These are phyloP conservation scores for Sapajus apella DNA, from an alignment of 2,113 vertebrate species.

Conservation along the genomic window DNA sequence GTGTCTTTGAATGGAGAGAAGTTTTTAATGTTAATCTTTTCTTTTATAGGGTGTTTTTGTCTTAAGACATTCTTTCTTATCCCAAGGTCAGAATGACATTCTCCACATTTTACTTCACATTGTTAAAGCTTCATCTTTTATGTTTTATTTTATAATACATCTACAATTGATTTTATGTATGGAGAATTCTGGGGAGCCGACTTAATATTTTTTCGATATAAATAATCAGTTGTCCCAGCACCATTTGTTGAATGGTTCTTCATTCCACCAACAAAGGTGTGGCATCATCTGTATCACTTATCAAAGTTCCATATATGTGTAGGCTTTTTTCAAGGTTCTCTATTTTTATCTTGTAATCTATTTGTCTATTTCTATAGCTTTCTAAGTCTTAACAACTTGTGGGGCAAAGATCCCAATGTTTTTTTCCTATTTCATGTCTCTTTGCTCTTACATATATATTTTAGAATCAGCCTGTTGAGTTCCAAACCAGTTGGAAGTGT, in stretches of 20 bases:
- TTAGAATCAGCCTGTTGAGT: not conserved
- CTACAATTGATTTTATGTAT: not conserved
- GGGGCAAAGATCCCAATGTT: not conserved
- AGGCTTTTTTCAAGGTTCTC: not conserved
- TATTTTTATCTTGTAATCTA: not conserved
- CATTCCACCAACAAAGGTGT: not conserved
- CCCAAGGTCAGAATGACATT: not conserved
- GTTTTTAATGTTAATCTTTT: not conserved
- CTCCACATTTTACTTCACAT: not conserved
- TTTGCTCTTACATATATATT: not conserved
- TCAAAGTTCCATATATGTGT: not conserved
- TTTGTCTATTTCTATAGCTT: not conserved
- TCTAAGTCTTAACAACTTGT: not conserved
- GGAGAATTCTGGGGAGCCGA: not conserved
- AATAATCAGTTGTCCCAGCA: not conserved
- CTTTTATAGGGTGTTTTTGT: not conserved
- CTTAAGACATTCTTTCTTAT: slow-evolving; percentile 12
- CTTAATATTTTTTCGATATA: not conserved
- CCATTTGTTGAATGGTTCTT: not conserved
- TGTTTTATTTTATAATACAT: slow-evolving; percentile 3
- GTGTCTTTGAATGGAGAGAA: not conserved
- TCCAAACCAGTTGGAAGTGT: not conserved
- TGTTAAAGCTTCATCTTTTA: not conserved
- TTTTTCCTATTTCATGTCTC: not conserved
- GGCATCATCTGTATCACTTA: not conserved